phyloP scores from a whole-genome alignment of 2,797 vertebrate species.

The Pangasius larnaudii region DNA sequence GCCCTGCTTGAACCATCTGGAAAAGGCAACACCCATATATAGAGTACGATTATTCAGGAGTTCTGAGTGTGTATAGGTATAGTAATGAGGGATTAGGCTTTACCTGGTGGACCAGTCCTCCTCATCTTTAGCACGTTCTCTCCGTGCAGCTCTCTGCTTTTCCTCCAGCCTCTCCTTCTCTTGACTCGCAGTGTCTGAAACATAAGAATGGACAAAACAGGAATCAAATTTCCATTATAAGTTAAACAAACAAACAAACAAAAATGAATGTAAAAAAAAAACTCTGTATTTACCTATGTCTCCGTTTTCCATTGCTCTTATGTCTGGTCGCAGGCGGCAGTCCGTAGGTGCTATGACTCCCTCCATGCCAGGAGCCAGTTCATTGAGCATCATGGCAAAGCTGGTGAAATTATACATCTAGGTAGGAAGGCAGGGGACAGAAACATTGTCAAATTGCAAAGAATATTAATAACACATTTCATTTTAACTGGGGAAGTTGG shows the following conservation, averaged over 20 bases:
- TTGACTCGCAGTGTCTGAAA: slow-evolving; percentile 84
- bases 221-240: background rate
- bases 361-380: slow-evolving; percentile 85
- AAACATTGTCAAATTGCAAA: background rate
- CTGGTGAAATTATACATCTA: slow-evolving; percentile 99
- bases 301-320: slow-evolving; percentile 92
- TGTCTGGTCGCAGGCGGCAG: slow-evolving; percentile 92
- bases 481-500: background rate
- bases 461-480: background rate
- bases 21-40: slow-evolving; percentile 11
- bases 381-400: slow-evolving; percentile 93
- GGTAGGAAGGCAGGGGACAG: slow-evolving; percentile 5
- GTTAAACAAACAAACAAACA: background rate
- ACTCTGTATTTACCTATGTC: slow-evolving; percentile 82
- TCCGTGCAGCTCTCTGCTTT: slow-evolving; percentile 89
- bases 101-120: slow-evolving; percentile 91
- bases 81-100: slow-evolving; percentile 27
- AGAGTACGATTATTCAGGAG: background rate
- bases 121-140: slow-evolving; percentile 84
- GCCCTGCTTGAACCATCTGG: slow-evolving; percentile 81
- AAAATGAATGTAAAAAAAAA: too few relatives aligned
- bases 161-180: slow-evolving; percentile 96
- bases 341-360: slow-evolving; percentile 86
- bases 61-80: background rate
- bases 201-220: slow-evolving; percentile 19